Base-by-base conservation (phyloP, 2,113 vertebrate genomes). In the Motacilla tschutschensis region DNA sequence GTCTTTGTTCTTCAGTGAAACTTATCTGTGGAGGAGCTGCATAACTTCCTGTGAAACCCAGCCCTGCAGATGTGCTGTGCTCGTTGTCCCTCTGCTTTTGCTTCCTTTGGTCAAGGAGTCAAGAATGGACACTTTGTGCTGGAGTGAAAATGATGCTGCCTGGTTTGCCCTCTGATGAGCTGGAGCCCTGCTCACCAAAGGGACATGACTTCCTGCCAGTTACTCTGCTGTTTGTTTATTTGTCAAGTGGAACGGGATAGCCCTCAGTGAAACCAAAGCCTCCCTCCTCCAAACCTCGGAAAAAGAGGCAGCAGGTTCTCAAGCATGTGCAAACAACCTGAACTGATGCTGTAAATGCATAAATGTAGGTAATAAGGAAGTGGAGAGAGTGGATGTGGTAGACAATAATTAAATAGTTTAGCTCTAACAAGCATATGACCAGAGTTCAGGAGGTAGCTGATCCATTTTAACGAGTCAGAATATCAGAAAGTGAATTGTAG, bases 81-180 rank as follows among this genome's bases (percentile, higher is more conserved):
- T 91, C 25, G 29, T 72, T 33, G 9, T 89, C 69, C 38, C 87
- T 87, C 64, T 51, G 84, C 87, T 87, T 90, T 91, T 73, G 75
- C 90, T 94, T 94, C 92, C 90, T 90, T 89, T 47, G 92, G 90
- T 95, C 90, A 85, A 83, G 79, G 38, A 80, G 59, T 88, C 92
- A 96, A 97, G 97, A 97, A 97, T 95, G 90, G 94, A 38, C 78
- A 97, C 96, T 97, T 96, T 97, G 97, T 97, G 75, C 87, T 79
- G 26, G 35, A 65, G 75, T 94, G 96, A 96, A 97, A 96, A 90
- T 18, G 88, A 96, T 94, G 95, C 94, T 94, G 89, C 50, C 80
- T 89, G 26, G 1, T 89, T 93, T 95, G 91, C 89, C 92, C 91
- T 89, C 50, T 50, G 51, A 58, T 62, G 90, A 92, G 93, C 75